Base-by-base conservation (phyloP, 1,140 invertebrate genomes). In the Monochamus saltuarius region DNA sequence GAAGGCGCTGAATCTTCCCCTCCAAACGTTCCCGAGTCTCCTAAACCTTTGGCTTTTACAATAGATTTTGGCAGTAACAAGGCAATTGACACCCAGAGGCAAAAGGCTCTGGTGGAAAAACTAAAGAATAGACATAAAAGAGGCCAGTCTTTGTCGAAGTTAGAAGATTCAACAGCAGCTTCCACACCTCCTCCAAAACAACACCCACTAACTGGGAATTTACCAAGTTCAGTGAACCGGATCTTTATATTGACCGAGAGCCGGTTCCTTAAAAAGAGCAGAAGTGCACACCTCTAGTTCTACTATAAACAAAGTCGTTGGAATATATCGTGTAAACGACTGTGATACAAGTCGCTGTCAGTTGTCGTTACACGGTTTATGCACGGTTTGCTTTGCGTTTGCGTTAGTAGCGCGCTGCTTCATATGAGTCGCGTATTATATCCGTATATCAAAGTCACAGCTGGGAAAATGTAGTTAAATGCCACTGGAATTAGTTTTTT, bases 31-130 rank as follows among this genome's bases (percentile, higher is more conserved):
- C 68, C 65, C 7, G 70, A 74, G 56, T 77, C 75, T 10, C 74
- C 75, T 4, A 71, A 72, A 57, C 73, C 74, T 10, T 70, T 78
- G 69, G 85, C 87, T 13, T 89, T 88, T 68, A 88, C 86, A 36
- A 85, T 89, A 55, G 86, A 89, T 65, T 87, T 88, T 65, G 85
- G 84, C 1, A 81, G 79, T 34, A 77, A 82, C n/a, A 86, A 86
- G 64, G 73, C 72, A 52, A 71, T 86, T 35, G 86, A 88, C 68
- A 81, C 78, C 62, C 78, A 77, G 39, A 81, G 78, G 71, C 84
- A 82, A 59, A 86, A 87, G 70, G 83, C 83, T 67, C 71, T 89
- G 66, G 83, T 87, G 62, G 86, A 88, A 65, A 86, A 87, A 66
- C 87, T 85, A 36, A 85, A 87, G 69, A 85, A 82, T 22, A 79